Evolutionary conservation across 2,888 invertebrate genomes (phyloP).

Genomic region (Dorcus hopei): DNA sequence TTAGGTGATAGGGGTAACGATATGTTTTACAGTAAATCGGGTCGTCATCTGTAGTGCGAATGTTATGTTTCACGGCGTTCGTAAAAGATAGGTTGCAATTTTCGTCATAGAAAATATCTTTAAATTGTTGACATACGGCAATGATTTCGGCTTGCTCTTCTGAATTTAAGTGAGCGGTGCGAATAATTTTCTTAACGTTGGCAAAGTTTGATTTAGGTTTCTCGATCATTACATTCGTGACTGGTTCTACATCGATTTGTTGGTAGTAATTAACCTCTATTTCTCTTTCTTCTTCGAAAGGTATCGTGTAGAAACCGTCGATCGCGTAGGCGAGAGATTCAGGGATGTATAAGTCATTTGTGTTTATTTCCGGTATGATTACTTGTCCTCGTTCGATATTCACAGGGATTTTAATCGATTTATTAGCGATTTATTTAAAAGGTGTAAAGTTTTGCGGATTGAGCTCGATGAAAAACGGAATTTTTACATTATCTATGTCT

Average conservation of each 20-base stretch:
- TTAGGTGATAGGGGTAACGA: constrained; percentile 30
- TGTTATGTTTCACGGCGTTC: constrained; percentile 27
- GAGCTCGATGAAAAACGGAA: constrained; percentile 1
- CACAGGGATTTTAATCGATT: too few relatives aligned
- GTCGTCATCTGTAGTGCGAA: constrained; percentile 20
- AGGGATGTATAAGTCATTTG: not conserved
- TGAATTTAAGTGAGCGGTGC: constrained; percentile 6
- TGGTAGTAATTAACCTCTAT: not conserved
- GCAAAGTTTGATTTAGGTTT: not conserved
- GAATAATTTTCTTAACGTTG: too few relatives aligned
- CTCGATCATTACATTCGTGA: not conserved
- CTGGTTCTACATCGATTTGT: not conserved
- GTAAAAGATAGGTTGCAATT: constrained; percentile 16
- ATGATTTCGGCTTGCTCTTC: constrained; percentile 10
- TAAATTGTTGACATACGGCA: constrained; percentile 7
- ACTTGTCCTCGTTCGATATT: too few relatives aligned
- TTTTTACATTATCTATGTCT: constrained; percentile 1
- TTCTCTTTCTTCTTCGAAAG: not conserved
- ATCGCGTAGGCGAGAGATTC: not conserved
- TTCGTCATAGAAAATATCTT: constrained; percentile 6
- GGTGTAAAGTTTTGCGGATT: too few relatives aligned
- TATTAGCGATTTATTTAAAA: too few relatives aligned
- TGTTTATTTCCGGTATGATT: too few relatives aligned
- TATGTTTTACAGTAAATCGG: constrained; percentile 26
- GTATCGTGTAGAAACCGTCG: not conserved